A percentile compares a stretch with the other conserved stretches of the same genome.
phyloP scores from a whole-genome alignment of 2,888 invertebrate species.

The Sussaba pulchella region DNA sequence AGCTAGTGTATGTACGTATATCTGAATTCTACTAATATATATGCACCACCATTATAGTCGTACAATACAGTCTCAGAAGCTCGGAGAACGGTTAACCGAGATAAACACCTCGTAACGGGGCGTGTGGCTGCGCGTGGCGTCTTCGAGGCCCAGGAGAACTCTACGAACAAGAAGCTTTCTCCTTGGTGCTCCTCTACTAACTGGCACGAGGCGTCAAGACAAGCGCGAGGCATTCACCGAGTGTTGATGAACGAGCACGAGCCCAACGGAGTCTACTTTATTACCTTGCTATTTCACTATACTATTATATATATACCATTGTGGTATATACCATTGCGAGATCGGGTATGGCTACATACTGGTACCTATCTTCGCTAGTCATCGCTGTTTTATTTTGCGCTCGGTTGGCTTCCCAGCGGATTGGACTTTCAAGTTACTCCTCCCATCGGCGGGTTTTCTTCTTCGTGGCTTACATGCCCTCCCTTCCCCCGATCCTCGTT shows the following conservation, averaged over 20 bases:
- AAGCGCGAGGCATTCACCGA: slow-evolving; percentile 48
- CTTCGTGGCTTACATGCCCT: slow-evolving; percentile 21
- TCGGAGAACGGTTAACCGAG: slow-evolving; percentile 56
- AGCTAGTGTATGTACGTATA: not conserved
- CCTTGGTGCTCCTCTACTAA: slow-evolving; percentile 16
- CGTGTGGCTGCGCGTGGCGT: slow-evolving; percentile 41
- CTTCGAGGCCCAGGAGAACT: slow-evolving; percentile 43
- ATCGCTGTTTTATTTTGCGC: slow-evolving; percentile 44
- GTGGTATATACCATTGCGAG: not conserved
- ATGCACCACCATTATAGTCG: slow-evolving; percentile 20
- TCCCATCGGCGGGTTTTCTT: slow-evolving; percentile 36
- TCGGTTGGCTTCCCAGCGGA: slow-evolving; percentile 38
- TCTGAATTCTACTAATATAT: not conserved
- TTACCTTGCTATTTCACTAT: slow-evolving; percentile 40
- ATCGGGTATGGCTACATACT: slow-evolving; percentile 8
- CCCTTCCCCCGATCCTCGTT: not conserved
- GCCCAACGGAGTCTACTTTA: slow-evolving; percentile 57
- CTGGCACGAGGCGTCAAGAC: slow-evolving; percentile 23
- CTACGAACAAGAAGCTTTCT: slow-evolving; percentile 55
- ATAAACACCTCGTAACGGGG: slow-evolving; percentile 65
- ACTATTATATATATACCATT: not conserved
- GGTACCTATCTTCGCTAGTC: slow-evolving; percentile 7
- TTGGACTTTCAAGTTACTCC: slow-evolving; percentile 45
- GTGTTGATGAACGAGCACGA: slow-evolving; percentile 60
- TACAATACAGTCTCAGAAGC: slow-evolving; percentile 21